These are phyloP conservation scores for Gymnoscelis rufifasciata DNA, from an alignment of 2,888 invertebrate genomes.

Conservation along the genomic window DNA sequence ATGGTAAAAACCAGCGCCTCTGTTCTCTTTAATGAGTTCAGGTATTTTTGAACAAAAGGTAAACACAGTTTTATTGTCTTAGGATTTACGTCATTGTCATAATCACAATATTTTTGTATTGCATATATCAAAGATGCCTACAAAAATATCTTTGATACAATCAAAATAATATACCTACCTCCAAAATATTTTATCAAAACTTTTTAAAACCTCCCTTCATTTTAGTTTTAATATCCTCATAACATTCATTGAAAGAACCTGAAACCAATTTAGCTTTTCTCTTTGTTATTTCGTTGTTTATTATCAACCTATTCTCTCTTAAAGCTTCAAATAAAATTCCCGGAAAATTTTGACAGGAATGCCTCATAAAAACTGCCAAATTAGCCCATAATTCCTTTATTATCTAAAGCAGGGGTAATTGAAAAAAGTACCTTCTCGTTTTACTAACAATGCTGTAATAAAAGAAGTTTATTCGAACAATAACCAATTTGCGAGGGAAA, in stretches of 20 bases:
- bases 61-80: too few species aligned
- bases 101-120: too few species aligned
- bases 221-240: too few species aligned
- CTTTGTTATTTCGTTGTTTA: constrained; percentile 16
- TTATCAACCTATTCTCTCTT: constrained; percentile 18
- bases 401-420: constrained; percentile 54
- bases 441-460: constrained; percentile 65
- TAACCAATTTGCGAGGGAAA: constrained; percentile 74
- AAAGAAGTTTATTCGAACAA: constrained; percentile 72
- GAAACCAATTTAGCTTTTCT: constrained; percentile 11
- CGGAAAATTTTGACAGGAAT: constrained; percentile 32
- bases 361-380: constrained; percentile 50
- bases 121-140: too few species aligned
- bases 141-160: too few species aligned
- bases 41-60: too few species aligned
- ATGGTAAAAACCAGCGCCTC: too few species aligned
- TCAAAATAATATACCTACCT: too few species aligned
- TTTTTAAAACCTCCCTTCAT: too few species aligned
- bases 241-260: neutral
- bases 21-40: too few species aligned
- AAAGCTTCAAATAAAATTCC: constrained; percentile 27
- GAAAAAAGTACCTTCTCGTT: constrained; percentile 68
- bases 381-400: constrained; percentile 63
- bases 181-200: too few species aligned
- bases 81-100: too few species aligned